Percentiles rank a stretch among this genome's conserved stretches.
Conservation (phyloP, 2,888 invertebrate species). For the Vannuccia rotundouncinata region DNA sequence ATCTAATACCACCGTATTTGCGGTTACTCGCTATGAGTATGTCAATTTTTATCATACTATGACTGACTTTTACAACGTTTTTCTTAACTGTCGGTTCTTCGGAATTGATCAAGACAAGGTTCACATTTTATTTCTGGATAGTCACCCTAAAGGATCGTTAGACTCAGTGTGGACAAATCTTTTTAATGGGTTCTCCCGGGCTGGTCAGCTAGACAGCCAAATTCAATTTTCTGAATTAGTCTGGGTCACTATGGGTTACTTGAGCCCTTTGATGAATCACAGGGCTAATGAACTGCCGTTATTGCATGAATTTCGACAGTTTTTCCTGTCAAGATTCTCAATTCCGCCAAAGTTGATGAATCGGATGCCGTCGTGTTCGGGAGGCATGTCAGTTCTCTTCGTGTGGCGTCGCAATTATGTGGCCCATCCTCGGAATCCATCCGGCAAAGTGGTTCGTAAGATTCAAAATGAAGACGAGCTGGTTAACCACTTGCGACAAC, state of each 20-base stretch:
- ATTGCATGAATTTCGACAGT: conserved; percentile 48
- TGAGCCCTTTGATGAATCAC: conserved; percentile 48
- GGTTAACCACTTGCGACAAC: conserved; percentile 42
- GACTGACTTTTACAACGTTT: conserved; percentile 49
- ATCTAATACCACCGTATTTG: conserved; percentile 20
- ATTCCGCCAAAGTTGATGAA: conserved; percentile 33
- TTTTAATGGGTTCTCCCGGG: conserved; percentile 47
- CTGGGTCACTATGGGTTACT: conserved; percentile 50
- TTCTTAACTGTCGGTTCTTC: conserved; percentile 42
- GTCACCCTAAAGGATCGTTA: conserved; percentile 36
- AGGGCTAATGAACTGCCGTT: conserved; percentile 44
- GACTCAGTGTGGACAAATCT: conserved; percentile 46
- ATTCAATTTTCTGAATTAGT: conserved; percentile 44
- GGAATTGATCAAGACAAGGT: conserved; percentile 42
- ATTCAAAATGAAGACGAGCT: conserved; percentile 52
- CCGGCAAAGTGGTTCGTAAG: conserved; percentile 49
- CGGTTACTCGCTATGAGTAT: conserved; percentile 46
- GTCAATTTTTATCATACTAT: conserved; percentile 51
- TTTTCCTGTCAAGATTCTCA: conserved; percentile 46
- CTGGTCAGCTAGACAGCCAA: conserved; percentile 43
- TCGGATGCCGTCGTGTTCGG: conserved; percentile 44
- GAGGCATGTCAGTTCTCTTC: conserved; percentile 46
- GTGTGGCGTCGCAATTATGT: conserved; percentile 53
- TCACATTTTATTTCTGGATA: conserved; percentile 48
- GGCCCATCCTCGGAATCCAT: conserved; percentile 53